Percentiles rank a stretch among this genome's conserved stretches.
These are phyloP conservation scores for Vollenhovia emeryi DNA, from an alignment of 1,140 invertebrate species.

Conservation along the genomic window DNA sequence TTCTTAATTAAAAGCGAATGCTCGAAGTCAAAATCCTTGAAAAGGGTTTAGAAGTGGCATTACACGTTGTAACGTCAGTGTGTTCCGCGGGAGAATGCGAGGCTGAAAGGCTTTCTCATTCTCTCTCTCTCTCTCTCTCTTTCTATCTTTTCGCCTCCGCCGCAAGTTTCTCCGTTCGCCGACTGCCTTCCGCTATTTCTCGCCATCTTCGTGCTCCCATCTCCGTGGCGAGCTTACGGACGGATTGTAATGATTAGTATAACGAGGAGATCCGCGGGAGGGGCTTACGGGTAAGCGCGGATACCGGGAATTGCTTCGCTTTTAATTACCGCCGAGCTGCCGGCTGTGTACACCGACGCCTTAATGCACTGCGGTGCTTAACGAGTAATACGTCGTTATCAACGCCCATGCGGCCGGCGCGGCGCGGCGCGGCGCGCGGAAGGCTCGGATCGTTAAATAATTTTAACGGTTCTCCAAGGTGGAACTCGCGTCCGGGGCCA, in stretches of 20 bases:
- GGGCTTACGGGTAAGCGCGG: conserved; percentile 61
- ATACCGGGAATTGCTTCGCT: conserved; percentile 70
- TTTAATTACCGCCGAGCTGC: conserved; percentile 68
- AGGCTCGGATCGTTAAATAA: conserved; percentile 55
- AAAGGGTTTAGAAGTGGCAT: background rate
- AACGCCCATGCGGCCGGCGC: conserved; percentile 7
- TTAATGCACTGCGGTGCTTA: conserved; percentile 67
- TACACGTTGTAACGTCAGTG: background rate
- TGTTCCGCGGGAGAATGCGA: background rate
- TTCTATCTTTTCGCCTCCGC: background rate
- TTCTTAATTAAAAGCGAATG: conserved; percentile 46
- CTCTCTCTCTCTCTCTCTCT: background rate
- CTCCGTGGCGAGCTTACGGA: background rate
- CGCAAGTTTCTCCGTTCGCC: background rate
- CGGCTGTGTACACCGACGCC: conserved; percentile 57
- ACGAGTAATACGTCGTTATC: conserved; percentile 71
- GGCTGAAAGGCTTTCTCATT: background rate
- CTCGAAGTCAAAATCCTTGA: conserved; percentile 31
- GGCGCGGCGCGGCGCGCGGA: no score
- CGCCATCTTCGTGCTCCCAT: conserved; percentile 7
- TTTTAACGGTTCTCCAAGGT: conserved; percentile 40
- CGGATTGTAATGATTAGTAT: conserved; percentile 73
- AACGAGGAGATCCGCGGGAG: conserved; percentile 62
- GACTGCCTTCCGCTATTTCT: conserved; percentile 8
- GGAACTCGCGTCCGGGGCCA: background rate